These are phyloP conservation scores for Rhabditoides inermis DNA, from an alignment of 2,888 invertebrate genomes.

Conservation along the genomic window DNA sequence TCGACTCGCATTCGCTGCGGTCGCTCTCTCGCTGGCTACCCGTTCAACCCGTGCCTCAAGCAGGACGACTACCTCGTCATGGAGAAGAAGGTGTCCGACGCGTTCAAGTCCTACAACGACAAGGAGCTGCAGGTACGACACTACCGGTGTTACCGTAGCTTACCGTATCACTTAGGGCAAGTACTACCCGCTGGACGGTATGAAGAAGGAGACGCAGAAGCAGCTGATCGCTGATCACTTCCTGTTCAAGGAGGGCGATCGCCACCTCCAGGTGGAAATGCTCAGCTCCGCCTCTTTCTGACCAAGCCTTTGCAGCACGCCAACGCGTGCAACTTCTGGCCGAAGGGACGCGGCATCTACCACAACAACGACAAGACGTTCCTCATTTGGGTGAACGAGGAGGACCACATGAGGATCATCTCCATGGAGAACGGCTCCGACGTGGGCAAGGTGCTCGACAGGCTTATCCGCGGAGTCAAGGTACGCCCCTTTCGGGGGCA, in stretches of 20 bases:
- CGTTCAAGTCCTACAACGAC: constrained; percentile 45
- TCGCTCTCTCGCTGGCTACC: constrained; percentile 33
- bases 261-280: too few species aligned
- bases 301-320: too few species aligned
- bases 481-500: constrained; percentile 5
- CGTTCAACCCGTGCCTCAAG: constrained; percentile 43
- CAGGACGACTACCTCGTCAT: constrained; percentile 38
- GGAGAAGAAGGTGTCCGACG: constrained; percentile 44
- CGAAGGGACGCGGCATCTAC: too few species aligned
- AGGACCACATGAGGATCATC: too few species aligned
- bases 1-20: constrained; percentile 76
- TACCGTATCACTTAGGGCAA: constrained; percentile 69
- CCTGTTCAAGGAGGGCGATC: constrained; percentile 93
- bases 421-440: too few species aligned
- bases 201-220: too few species aligned
- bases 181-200: constrained; percentile 83
- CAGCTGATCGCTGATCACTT: constrained; percentile 93
- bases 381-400: too few species aligned
- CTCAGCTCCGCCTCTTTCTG: too few species aligned
- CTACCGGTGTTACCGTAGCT: too few species aligned
- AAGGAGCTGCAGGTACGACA: constrained; percentile 69
- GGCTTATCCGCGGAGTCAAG: constrained; percentile 58
- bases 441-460: too few species aligned
- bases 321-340: too few species aligned
- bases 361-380: too few species aligned